Base-by-base conservation (phyloP, 30 jellyfish, hydroid and myxozoan species). In the Rhopilema esculentum region DNA sequence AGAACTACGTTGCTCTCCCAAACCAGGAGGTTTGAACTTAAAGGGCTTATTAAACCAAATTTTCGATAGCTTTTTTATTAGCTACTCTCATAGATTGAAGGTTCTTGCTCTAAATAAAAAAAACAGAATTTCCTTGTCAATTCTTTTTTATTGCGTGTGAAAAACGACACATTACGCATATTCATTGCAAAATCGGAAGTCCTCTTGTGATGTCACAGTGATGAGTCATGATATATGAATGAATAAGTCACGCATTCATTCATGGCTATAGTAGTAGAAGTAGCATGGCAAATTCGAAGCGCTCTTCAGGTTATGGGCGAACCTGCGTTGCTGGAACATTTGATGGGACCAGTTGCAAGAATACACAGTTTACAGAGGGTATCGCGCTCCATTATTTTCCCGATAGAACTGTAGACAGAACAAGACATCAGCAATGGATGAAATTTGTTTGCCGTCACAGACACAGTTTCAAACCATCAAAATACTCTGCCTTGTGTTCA, bases 391-490 rank as follows among this genome's bases (percentile, higher is more conserved):
- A 69, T 69, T 26, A 69, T 19, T 69, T 40, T 69, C 31, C 80
- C 53, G 31, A 69, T 18, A 29, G 23, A 69, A 40, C 57, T 40
- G 57, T 40, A 12, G 64, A 77, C 62, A 28, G 57, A 49, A 77
- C 26, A 77, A 32, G 69, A 27, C 81, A 66, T 21, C 68, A 79
- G 22, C 63, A 23, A 29, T 79, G 89, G 80, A 40, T 79, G 15
- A 57, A 40, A 66, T 79, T 79, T 79, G 70, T 79, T 28, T 28
- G 71, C 30, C 29, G 89, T 68, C 89, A 79, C 53, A 64, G 81
- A 66, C 89, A 77, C 4, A 26, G 40, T 32, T 75, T 20, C 57
- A 75, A 17, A 75, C 86, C 69, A 26, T 40, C 57, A 40, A 40
- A 40, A 40, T 40, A 40, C 57, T 40, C 57, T 40, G 57, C 57